Percentiles rank a stretch among this genome's conserved stretches.
phyloP scores from a whole-genome alignment of 1,140 invertebrate genomes.

The Aphelinus atriplicis region DNA sequence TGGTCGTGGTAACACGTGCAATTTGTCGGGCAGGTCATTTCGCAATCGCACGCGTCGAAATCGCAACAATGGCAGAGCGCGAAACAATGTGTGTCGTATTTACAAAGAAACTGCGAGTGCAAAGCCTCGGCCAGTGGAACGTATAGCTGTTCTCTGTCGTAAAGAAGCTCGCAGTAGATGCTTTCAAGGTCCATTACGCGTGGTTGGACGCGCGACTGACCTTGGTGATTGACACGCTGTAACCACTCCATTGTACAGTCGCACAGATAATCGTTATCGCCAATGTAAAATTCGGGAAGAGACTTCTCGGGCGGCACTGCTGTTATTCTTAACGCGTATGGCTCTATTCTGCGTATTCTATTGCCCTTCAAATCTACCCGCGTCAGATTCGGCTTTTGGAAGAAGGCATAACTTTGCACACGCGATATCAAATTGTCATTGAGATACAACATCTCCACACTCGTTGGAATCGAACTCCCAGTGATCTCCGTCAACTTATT shows the following conservation, averaged over 20 bases:
- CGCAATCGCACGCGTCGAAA: slow-evolving; percentile 93
- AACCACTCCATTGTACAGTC: slow-evolving; percentile 88
- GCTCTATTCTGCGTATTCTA: slow-evolving; percentile 83
- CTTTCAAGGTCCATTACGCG: slow-evolving; percentile 87
- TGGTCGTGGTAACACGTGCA: slow-evolving; percentile 94
- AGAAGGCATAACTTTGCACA: slow-evolving; percentile 92
- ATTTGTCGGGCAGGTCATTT: slow-evolving; percentile 92
- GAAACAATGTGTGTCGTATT: slow-evolving; percentile 90
- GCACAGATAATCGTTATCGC: slow-evolving; percentile 89
- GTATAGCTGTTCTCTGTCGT: slow-evolving; percentile 81
- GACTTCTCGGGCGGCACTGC: slow-evolving; percentile 78
- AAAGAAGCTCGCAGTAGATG: slow-evolving; percentile 87
- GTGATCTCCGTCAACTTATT: slow-evolving; percentile 88
- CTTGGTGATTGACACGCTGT: slow-evolving; percentile 80
- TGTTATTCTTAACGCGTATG: slow-evolving; percentile 85
- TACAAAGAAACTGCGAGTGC: slow-evolving; percentile 89
- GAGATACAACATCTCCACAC: slow-evolving; percentile 84
- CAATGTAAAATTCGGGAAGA: slow-evolving; percentile 91
- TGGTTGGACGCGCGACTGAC: slow-evolving; percentile 80
- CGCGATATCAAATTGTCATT: slow-evolving; percentile 88
- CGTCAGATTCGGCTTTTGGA: slow-evolving; percentile 90
- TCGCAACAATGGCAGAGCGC: slow-evolving; percentile 92
- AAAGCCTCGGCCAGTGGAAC: slow-evolving; percentile 85
- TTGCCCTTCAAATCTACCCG: slow-evolving; percentile 88
- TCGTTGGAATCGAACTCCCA: slow-evolving; percentile 85